These are phyloP conservation scores for Eupithecia dodoneata DNA, from an alignment of 2,888 invertebrate species.

Conservation along the genomic window DNA sequence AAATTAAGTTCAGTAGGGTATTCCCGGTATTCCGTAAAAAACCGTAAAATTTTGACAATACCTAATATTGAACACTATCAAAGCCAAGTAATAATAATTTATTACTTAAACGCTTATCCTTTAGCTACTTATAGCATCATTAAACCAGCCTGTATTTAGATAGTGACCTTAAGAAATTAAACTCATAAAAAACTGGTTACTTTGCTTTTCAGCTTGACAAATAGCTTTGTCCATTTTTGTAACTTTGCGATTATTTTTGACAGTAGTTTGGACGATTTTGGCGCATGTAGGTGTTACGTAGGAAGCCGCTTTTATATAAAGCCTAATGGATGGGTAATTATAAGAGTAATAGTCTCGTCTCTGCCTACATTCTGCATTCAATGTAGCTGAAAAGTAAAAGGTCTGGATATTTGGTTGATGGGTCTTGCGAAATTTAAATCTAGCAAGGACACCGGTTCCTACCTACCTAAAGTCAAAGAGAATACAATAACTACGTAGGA, in stretches of 20 bases:
- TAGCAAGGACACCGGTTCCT: neutral
- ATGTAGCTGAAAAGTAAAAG: conserved; percentile 6
- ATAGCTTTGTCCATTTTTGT: conserved; percentile 38
- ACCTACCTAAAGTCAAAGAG: too few relatives aligned
- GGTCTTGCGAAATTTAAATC: neutral
- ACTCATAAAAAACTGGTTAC: conserved; percentile 34
- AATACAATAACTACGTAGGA: neutral
- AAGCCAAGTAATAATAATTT: too few relatives aligned
- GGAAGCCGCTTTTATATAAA: conserved; percentile 24
- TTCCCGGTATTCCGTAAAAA: too few relatives aligned
- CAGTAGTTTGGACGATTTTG: conserved; percentile 26
- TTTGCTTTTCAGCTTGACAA: conserved; percentile 30
- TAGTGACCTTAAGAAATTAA: conserved; percentile 34
- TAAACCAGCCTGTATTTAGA: conserved; percentile 13
- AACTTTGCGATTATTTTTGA: conserved; percentile 28
- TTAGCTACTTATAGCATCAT: neutral
- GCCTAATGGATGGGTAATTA: conserved; percentile 16
- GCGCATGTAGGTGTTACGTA: conserved; percentile 37
- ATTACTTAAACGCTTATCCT: too few relatives aligned
- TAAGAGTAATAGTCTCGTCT: neutral
- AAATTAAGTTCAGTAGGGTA: too few relatives aligned
- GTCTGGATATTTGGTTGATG: neutral
- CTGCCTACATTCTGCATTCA: conserved; percentile 8
- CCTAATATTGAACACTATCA: too few relatives aligned
- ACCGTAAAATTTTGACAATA: too few relatives aligned